A percentile compares a stretch with the other conserved stretches of the same genome.
Evolutionary conservation across 2,888 invertebrate species (phyloP).

Genomic region (Eupeodes luniger): DNA sequence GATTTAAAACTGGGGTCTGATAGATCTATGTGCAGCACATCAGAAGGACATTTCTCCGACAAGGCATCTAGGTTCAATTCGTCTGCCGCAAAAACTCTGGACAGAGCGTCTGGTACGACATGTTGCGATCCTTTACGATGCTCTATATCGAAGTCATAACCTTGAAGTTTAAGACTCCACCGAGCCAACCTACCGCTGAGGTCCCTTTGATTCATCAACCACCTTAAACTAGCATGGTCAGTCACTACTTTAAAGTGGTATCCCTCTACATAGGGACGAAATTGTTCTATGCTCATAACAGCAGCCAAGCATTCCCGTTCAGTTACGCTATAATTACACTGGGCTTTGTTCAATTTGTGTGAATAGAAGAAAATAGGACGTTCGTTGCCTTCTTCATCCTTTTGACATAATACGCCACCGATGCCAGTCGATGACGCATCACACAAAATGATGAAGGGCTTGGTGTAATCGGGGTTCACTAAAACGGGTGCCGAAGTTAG

Average conservation of each 20-base stretch:
- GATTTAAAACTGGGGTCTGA: neutral
- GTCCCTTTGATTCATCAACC: conserved; percentile 77
- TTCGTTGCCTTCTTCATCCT: conserved; percentile 31
- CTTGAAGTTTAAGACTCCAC: conserved; percentile 8
- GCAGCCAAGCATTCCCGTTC: neutral
- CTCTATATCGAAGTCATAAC: conserved; percentile 21
- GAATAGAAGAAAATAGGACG: conserved; percentile 37
- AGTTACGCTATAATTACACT: conserved; percentile 38
- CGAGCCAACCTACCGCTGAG: conserved; percentile 48
- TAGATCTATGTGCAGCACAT: no score
- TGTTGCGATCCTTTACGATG: conserved; percentile 23
- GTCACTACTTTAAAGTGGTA: conserved; percentile 27
- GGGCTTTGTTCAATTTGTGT: conserved; percentile 44
- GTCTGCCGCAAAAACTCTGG: no score
- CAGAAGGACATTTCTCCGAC: no score
- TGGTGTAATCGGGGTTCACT: conserved; percentile 22
- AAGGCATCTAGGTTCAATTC: no score
- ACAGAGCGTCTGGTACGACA: conserved; percentile 2
- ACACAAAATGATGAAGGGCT: conserved; percentile 34
- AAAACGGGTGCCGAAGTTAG: conserved; percentile 29
- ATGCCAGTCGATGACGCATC: conserved; percentile 19
- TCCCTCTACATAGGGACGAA: conserved; percentile 57
- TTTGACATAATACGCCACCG: conserved; percentile 39
- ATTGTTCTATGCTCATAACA: conserved; percentile 24
- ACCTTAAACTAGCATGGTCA: conserved; percentile 59